These are phyloP conservation scores for Rhombomys opimus DNA, from an alignment of 2,113 vertebrate species.

Conservation along the genomic window DNA sequence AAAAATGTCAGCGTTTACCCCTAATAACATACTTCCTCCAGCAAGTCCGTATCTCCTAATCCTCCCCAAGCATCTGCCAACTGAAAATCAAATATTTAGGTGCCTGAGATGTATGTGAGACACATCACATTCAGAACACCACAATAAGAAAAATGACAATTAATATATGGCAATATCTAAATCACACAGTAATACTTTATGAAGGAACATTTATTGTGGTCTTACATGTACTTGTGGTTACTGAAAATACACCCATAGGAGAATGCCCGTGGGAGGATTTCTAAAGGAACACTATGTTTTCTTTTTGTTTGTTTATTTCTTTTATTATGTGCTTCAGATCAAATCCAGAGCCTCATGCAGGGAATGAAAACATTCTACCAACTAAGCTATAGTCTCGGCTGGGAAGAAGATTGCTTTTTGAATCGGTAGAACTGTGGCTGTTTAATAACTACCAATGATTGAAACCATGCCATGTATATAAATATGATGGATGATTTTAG, in stretches of 20 bases:
- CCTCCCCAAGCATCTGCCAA: background rate
- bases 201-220: background rate
- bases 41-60: background rate
- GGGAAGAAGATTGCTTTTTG: background rate
- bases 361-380: background rate
- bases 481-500: background rate
- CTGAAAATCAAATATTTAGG: background rate
- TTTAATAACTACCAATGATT: background rate
- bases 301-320: background rate
- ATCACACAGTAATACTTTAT: background rate
- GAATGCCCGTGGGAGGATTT: background rate
- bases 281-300: background rate
- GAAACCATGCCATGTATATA: background rate
- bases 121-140: background rate
- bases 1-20: too few relatives aligned
- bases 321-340: background rate
- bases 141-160: background rate
- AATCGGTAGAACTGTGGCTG: background rate
- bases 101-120: background rate
- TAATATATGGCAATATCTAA: background rate
- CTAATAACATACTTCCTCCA: background rate
- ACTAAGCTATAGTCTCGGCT: background rate
- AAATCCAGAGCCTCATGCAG: background rate
- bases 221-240: background rate
- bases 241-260: background rate